Base-by-base conservation (phyloP, 2,888 invertebrate genomes). In the Deilephila elpenor region DNA sequence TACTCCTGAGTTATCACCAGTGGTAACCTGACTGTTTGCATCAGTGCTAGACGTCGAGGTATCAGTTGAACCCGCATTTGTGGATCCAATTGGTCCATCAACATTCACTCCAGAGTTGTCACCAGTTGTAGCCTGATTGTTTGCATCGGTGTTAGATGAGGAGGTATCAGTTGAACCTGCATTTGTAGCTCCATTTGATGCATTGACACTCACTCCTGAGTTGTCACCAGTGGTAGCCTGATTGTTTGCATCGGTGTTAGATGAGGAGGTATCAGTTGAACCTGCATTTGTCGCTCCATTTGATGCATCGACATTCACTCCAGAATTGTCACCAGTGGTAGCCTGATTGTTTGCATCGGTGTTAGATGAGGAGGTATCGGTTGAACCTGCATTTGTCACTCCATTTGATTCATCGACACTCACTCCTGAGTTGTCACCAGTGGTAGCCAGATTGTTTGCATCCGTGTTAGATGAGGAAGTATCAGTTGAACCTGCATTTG, bases 401-500 rank as follows among this genome's bases (percentile, higher is more conserved):
- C 0, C 44, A 44, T 44, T 44, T 44, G 44, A 44, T 44, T 11
- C 44, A 44, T 44, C 44, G 3, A 44, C 14, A 19, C 25, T 60
- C 17, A 44, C 61, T 19, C 29, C 71, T 19, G 32, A 61, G 32
- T 61, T 61, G 5, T 14, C 44, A 11, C 44, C 44, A 11, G 44
- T 44, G 11, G 44, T 44, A 11, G 2, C 44, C 11, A 3, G 44
- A 14, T 44, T 44, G 44, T 44, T 44, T 11, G 3, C 44, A 4
- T 44, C 61, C 17, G 60, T 20, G 7, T 1, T 17, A 61, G 61
- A 19, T 32, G 61, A 61, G 6, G 32, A 19, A 5, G 61, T 2
- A 19, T 32, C 71, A 34, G 61, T 37, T 59, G 72, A 32, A 11
- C 56, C 64, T 64, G 19, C 71, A 61, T 70, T 5, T 44, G 62